phyloP scores from a whole-genome alignment of 2,113 vertebrate species.

The Takifugu bimaculatus region DNA sequence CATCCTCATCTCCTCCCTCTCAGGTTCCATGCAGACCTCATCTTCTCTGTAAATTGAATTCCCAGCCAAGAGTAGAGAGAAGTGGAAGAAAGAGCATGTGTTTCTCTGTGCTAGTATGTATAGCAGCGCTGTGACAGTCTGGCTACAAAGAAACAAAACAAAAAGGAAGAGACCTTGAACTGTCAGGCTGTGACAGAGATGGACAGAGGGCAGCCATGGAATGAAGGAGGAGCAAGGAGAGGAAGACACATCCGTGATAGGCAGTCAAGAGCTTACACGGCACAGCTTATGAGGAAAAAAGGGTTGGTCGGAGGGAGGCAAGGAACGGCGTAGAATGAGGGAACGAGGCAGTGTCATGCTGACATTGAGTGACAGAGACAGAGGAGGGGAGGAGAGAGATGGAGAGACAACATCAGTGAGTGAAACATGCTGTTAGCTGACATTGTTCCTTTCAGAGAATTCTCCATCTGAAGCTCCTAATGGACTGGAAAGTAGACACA shows the following conservation, averaged over 20 bases:
- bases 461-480: slow-evolving; percentile 39
- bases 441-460: slow-evolving; percentile 30
- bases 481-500: slow-evolving; percentile 44
- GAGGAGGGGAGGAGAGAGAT: slow-evolving; percentile 12
- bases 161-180: slow-evolving; percentile 46
- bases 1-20: slow-evolving; percentile 38
- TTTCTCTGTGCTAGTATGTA: background rate
- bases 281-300: slow-evolving; percentile 28
- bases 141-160: background rate
- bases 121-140: too few relatives aligned
- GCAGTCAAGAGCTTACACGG: slow-evolving; percentile 23
- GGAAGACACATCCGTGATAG: slow-evolving; percentile 6
- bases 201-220: slow-evolving; percentile 21
- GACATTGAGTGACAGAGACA: slow-evolving; percentile 45
- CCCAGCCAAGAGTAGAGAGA: slow-evolving; percentile 28
- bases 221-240: background rate
- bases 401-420: slow-evolving; percentile 25
- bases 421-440: slow-evolving; percentile 54
- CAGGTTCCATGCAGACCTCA: slow-evolving; percentile 39
- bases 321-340: slow-evolving; percentile 10
- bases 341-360: slow-evolving; percentile 4
- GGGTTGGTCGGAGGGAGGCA: slow-evolving; percentile 8
- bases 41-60: slow-evolving; percentile 60
- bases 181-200: slow-evolving; percentile 40
- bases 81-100: slow-evolving; percentile 2